A percentile compares a stretch with the other conserved stretches of the same genome.
Evolutionary conservation across 2,113 vertebrate genomes (phyloP).

Genomic region (Salvelinus sp.): DNA sequence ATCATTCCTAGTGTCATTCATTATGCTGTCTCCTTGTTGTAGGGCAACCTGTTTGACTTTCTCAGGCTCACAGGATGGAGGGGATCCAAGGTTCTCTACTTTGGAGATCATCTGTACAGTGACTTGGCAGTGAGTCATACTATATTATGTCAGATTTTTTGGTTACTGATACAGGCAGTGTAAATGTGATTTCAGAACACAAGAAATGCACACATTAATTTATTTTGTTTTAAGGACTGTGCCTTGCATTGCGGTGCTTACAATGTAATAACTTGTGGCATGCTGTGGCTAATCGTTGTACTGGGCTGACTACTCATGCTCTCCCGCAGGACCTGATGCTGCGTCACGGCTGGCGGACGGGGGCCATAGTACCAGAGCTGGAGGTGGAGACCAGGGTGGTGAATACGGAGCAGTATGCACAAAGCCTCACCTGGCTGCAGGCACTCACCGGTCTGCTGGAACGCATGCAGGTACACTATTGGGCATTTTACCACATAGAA

Average conservation of each 20-base stretch:
- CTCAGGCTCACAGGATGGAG: conserved; percentile 90
- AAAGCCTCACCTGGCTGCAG: conserved; percentile 83
- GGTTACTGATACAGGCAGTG: neutral
- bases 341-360: conserved; percentile 84
- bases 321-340: conserved; percentile 78
- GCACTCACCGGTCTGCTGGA: conserved; percentile 83
- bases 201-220: neutral
- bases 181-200: neutral
- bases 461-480: conserved; percentile 76
- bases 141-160: neutral
- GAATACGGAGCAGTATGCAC: conserved; percentile 77
- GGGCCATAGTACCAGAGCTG: conserved; percentile 82
- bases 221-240: neutral
- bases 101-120: conserved; percentile 96
- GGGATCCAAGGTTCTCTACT: conserved; percentile 92
- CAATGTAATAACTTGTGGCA: neutral
- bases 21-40: conserved; percentile 34
- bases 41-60: conserved; percentile 96
- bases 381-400: conserved; percentile 82
- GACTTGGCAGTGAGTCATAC: conserved; percentile 87
- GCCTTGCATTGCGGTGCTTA: neutral
- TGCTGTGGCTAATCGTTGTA: neutral
- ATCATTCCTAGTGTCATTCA: neutral
- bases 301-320: neutral
- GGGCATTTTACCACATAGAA: neutral